phyloP scores from a whole-genome alignment of 2,113 vertebrate genomes.

The Emydura subglobosa region DNA sequence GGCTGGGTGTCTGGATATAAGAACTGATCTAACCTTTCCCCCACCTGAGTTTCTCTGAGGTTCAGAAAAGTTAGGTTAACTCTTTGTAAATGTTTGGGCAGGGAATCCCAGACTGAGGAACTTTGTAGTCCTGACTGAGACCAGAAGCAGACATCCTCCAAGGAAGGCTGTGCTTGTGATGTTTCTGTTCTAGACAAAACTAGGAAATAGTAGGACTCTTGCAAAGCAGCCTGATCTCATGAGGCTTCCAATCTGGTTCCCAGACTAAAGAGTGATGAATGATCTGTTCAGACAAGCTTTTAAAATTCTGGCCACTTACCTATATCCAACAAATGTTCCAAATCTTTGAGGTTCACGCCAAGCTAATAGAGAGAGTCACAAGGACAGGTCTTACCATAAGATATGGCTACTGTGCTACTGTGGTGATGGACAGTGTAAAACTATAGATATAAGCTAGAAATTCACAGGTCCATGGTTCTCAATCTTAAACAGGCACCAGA shows the following conservation, averaged over 20 bases:
- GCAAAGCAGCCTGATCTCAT: background rate
- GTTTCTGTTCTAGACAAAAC: background rate
- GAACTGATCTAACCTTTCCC: slow-evolving; percentile 61
- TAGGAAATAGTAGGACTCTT: background rate
- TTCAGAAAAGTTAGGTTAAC: slow-evolving; percentile 50
- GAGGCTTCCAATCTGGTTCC: background rate
- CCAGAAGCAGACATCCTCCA: background rate
- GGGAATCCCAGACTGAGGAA: background rate
- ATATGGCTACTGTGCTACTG: background rate
- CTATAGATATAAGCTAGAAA: background rate
- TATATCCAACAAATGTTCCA: background rate
- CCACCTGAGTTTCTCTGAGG: slow-evolving; percentile 14
- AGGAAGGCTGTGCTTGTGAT: background rate
- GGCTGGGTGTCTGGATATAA: background rate
- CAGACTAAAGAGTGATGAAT: rapidly evolving
- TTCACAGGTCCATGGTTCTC: background rate
- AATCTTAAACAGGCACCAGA: background rate
- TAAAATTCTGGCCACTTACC: background rate
- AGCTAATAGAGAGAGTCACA: background rate
- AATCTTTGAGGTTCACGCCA: background rate
- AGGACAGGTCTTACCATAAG: background rate
- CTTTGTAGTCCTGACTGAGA: background rate
- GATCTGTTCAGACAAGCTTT: background rate
- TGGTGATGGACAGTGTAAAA: background rate
- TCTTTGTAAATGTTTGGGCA: slow-evolving; percentile 23